Percentiles rank a stretch among this genome's conserved stretches.
These are phyloP conservation scores for Crenuchus spilurus DNA, from an alignment of 2,797 vertebrate species.

Conservation along the genomic window DNA sequence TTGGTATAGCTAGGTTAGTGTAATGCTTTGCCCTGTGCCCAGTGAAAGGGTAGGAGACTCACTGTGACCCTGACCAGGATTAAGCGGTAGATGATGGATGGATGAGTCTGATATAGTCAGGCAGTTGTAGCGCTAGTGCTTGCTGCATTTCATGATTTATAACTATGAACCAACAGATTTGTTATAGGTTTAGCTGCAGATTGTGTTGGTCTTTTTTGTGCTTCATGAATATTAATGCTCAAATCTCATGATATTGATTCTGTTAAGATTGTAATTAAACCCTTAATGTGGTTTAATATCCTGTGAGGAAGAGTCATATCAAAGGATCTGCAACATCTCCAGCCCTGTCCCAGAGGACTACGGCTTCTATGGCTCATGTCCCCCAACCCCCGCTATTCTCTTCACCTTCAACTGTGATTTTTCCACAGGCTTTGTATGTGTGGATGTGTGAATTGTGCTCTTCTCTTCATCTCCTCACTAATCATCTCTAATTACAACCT, in stretches of 20 bases:
- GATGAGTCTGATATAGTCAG: too few relatives aligned
- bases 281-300: conserved; percentile 12
- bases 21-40: too few relatives aligned
- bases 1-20: too few relatives aligned
- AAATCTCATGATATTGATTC: background rate
- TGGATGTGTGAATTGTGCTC: background rate
- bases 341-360: conserved; percentile 5
- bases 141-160: background rate
- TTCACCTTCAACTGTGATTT: background rate
- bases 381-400: background rate
- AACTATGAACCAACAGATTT: too few relatives aligned
- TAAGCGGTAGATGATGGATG: too few relatives aligned
- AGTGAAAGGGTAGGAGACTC: too few relatives aligned
- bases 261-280: background rate
- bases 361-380: background rate
- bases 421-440: background rate
- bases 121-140: background rate
- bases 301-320: background rate
- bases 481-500: conserved; percentile 45
- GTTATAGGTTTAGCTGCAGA: background rate
- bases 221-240: background rate
- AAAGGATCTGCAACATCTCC: background rate
- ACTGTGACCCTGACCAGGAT: too few relatives aligned
- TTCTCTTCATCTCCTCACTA: conserved; percentile 20
- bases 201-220: background rate